These are phyloP conservation scores for Cerastis leucographa DNA, from an alignment of 2,888 invertebrate species.

Conservation along the genomic window DNA sequence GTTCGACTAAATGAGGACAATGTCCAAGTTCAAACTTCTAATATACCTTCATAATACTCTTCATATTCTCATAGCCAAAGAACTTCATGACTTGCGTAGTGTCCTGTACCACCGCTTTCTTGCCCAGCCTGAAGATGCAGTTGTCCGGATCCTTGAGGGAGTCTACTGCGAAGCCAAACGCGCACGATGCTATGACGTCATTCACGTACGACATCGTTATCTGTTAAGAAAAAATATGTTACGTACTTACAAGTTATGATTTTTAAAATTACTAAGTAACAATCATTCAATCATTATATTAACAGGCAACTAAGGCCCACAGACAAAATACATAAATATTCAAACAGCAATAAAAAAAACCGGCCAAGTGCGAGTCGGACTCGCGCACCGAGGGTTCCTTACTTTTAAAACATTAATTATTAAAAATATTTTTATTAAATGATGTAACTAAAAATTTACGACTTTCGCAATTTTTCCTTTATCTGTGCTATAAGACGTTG, in stretches of 20 bases:
- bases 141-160: slow-evolving; percentile 85
- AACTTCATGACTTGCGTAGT: slow-evolving; percentile 81
- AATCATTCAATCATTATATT: too few relatives aligned
- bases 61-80: slow-evolving; percentile 79
- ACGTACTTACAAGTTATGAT: not conserved
- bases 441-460: too few relatives aligned
- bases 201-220: slow-evolving; percentile 85
- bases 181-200: slow-evolving; percentile 89
- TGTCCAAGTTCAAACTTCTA: not conserved
- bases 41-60: slow-evolving; percentile 77
- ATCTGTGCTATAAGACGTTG: too few relatives aligned
- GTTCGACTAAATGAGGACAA: not conserved
- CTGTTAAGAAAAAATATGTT: slow-evolving; percentile 56
- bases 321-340: too few relatives aligned
- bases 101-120: slow-evolving; percentile 79
- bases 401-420: too few relatives aligned
- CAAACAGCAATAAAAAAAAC: too few relatives aligned
- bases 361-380: too few relatives aligned
- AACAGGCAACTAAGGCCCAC: too few relatives aligned
- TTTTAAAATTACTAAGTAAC: not conserved
- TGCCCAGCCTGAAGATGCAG: slow-evolving; percentile 84
- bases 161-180: slow-evolving; percentile 88
- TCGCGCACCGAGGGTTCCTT: too few relatives aligned
- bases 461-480: too few relatives aligned
- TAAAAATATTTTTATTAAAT: too few relatives aligned